These are phyloP conservation scores for Dysidea cf. avara DNA, from an alignment of 37 sponge, comb jelly and placozoan genomes.

Conservation along the genomic window DNA sequence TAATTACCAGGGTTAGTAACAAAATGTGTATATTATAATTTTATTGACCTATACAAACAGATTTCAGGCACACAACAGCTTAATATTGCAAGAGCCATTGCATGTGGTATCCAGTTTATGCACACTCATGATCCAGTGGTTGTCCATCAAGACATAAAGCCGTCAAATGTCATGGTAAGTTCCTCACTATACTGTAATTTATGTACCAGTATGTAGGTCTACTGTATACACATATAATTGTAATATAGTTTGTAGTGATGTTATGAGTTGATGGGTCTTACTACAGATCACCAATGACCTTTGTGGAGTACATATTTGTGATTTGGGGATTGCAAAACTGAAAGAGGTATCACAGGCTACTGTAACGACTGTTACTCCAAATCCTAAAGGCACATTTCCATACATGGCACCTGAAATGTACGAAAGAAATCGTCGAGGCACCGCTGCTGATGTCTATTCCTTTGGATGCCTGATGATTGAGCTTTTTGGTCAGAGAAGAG, in stretches of 20 bases:
- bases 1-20: neutral
- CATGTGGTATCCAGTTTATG: conserved; percentile 22
- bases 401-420: conserved; percentile 13
- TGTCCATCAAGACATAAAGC: conserved; percentile 9
- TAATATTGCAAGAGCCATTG: conserved; percentile 20
- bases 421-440: neutral
- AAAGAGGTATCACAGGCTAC: neutral
- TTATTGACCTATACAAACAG: neutral
- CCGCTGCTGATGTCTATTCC: conserved; percentile 6
- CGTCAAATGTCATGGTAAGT: conserved; percentile 4
- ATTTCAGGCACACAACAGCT: neutral
- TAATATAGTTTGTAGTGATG: too few species aligned
- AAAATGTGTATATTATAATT: neutral
- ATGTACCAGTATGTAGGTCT: too few species aligned
- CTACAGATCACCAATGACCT: neutral
- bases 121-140: neutral
- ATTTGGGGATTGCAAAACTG: conserved; percentile 1
- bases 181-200: too few species aligned
- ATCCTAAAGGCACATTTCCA: neutral
- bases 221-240: too few species aligned
- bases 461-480: neutral
- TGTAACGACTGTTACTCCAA: neutral
- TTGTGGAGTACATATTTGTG: neutral
- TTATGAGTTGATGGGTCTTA: too few species aligned
- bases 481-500: neutral